phyloP scores from a whole-genome alignment of 2,888 invertebrate species.

The Mythimna vitellina region DNA sequence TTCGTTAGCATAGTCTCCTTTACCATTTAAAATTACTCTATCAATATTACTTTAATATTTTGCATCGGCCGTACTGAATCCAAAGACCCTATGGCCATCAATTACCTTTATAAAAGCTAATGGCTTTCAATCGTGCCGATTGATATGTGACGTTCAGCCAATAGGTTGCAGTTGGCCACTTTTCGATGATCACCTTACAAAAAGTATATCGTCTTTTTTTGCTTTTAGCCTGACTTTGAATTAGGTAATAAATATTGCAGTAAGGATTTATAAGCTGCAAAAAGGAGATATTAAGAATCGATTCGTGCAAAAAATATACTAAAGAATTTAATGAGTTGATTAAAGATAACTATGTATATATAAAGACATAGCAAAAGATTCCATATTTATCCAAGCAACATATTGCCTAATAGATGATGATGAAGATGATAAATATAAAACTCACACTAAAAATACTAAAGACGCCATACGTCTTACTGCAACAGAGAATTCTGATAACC shows the following conservation, averaged over 20 bases:
- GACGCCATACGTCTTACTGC: background rate
- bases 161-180: slow-evolving; percentile 38
- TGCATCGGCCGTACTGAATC: slow-evolving; percentile 13
- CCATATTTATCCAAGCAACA: too few relatives aligned
- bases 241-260: slow-evolving; percentile 34
- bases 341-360: background rate
- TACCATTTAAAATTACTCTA: background rate
- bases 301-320: background rate
- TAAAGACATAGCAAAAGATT: background rate
- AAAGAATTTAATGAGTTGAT: background rate
- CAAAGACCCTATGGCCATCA: slow-evolving; percentile 1
- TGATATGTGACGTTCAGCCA: slow-evolving; percentile 43
- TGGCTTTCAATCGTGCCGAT: slow-evolving; percentile 37
- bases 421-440: background rate
- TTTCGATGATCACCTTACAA: slow-evolving; percentile 35
- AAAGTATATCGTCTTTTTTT: slow-evolving; percentile 17
- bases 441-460: background rate
- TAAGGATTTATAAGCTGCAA: background rate
- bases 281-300: background rate
- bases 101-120: slow-evolving; percentile 39
- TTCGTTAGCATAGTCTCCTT: background rate
- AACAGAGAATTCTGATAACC: slow-evolving; percentile 26
- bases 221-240: slow-evolving; percentile 28
- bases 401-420: background rate
- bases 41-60: too few relatives aligned